phyloP scores from a whole-genome alignment of 1,140 invertebrate genomes.

The Neodiprion virginianus region DNA sequence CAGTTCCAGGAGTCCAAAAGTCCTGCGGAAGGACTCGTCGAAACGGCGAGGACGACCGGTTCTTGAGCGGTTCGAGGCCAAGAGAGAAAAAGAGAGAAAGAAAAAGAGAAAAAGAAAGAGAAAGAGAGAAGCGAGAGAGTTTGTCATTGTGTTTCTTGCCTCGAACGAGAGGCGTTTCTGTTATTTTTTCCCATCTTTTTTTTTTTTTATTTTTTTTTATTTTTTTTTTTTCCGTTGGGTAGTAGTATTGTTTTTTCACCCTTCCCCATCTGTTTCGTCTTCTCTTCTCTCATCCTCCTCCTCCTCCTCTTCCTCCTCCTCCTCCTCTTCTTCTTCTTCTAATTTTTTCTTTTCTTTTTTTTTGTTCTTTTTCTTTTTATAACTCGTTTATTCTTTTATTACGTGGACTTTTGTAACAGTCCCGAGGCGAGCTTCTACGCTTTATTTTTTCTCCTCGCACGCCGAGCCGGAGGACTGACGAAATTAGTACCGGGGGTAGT shows the following conservation, averaged over 20 bases:
- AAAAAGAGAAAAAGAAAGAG: too few species aligned
- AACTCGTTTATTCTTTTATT: slow-evolving; percentile 8
- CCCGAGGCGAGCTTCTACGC: not conserved
- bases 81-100: not conserved
- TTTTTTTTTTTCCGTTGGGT: not conserved
- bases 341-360: not conserved
- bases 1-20: slow-evolving; percentile 34
- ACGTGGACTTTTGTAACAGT: not conserved
- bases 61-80: not conserved
- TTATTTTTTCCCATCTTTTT: too few species aligned
- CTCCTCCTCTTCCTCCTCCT: too few species aligned
- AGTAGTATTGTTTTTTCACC: too few species aligned
- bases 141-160: not conserved
- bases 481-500: not conserved
- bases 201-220: too few species aligned
- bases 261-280: too few species aligned
- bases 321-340: too few species aligned
- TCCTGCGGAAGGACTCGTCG: not conserved
- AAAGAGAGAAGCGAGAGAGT: not conserved
- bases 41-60: not conserved
- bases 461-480: not conserved
- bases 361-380: not conserved
- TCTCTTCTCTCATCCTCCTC: not conserved
- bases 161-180: not conserved
- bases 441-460: not conserved